Percentiles rank a stretch among this genome's conserved stretches.
Evolutionary conservation across 2,888 invertebrate species (phyloP).

Genomic region (Glaucopsyche alexis): DNA sequence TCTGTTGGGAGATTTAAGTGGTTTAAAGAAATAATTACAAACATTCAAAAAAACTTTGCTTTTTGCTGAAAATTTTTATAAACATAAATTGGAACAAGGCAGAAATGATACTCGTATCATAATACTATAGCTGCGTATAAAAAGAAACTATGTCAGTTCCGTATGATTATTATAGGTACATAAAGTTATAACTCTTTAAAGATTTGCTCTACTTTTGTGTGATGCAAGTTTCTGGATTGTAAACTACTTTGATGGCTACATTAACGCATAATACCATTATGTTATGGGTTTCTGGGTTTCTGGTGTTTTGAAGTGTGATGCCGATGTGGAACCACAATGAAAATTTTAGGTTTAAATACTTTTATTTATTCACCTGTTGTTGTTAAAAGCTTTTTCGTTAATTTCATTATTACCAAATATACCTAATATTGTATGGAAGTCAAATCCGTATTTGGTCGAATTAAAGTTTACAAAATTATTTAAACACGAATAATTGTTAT

Average conservation of each 20-base stretch:
- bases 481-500: too few relatives aligned
- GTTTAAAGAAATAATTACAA: too few relatives aligned
- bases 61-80: too few relatives aligned
- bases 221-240: slow-evolving; percentile 30
- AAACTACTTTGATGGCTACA: slow-evolving; percentile 30
- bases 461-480: too few relatives aligned
- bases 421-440: too few relatives aligned
- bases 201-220: slow-evolving; percentile 32
- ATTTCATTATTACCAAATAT: background rate
- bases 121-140: slow-evolving; percentile 42
- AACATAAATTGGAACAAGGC: background rate
- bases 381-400: background rate
- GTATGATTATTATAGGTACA: slow-evolving; percentile 38
- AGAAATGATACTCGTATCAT: slow-evolving; percentile 32
- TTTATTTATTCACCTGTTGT: background rate
- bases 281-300: slow-evolving; percentile 6
- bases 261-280: slow-evolving; percentile 11
- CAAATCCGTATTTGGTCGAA: too few relatives aligned
- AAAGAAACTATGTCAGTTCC: slow-evolving; percentile 64
- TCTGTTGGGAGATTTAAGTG: too few relatives aligned
- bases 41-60: too few relatives aligned
- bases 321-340: background rate
- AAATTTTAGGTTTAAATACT: background rate
- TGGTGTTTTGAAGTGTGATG: slow-evolving; percentile 26
- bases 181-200: slow-evolving; percentile 33